Evolutionary conservation across 2,797 vertebrate genomes (phyloP).

Genomic region (Neosilurus hyrtlii): DNA sequence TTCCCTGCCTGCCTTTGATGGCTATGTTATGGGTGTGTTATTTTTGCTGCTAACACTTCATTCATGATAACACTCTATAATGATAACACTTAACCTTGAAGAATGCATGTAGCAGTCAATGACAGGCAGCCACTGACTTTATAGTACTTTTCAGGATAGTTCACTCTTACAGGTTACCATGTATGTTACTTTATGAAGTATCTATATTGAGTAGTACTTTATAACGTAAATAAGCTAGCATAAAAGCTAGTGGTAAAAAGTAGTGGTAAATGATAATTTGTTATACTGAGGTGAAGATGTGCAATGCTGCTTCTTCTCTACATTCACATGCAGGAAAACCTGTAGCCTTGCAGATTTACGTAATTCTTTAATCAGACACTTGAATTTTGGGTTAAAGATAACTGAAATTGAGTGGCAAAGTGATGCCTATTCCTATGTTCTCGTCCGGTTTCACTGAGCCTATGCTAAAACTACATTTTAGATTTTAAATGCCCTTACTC

Average conservation of each 20-base stretch:
- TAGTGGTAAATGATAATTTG: neutral
- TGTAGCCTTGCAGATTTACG: neutral
- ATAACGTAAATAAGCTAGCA: neutral
- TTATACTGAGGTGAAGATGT: neutral
- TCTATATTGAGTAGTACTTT: neutral
- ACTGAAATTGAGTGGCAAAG: neutral
- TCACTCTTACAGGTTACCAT: constrained; percentile 22
- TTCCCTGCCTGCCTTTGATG: constrained; percentile 50
- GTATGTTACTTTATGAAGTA: neutral
- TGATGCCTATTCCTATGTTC: no score
- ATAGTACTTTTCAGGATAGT: constrained; percentile 17
- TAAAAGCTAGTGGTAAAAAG: neutral
- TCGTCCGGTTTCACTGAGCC: neutral
- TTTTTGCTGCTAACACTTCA: no score
- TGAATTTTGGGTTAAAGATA: neutral
- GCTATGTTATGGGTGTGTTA: constrained; percentile 42
- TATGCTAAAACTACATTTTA: neutral
- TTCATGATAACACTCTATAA: constrained; percentile 47
- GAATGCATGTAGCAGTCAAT: neutral
- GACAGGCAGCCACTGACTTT: neutral
- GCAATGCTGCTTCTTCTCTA: neutral
- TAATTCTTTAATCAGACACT: neutral
- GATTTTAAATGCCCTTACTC: neutral
- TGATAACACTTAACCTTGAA: constrained; percentile 48
- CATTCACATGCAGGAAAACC: neutral